These are phyloP conservation scores for Drosophila ananassae DNA, from an alignment of 1,140 invertebrate genomes.

Conservation along the genomic window DNA sequence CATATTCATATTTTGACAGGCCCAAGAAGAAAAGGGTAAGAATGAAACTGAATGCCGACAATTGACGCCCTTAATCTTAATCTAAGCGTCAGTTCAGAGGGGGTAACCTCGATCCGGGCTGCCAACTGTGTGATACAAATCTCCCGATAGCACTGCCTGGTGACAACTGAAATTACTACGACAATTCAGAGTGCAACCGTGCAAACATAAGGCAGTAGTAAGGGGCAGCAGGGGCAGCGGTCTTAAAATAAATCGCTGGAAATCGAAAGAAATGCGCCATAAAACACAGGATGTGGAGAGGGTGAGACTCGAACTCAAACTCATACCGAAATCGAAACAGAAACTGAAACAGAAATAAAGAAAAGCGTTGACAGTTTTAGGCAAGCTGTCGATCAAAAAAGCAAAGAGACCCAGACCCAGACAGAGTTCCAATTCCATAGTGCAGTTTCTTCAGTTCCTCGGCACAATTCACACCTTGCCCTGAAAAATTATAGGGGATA, in stretches of 20 bases:
- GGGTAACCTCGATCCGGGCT: slow-evolving; percentile 36
- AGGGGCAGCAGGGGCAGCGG: slow-evolving; percentile 14
- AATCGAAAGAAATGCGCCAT: slow-evolving; percentile 72
- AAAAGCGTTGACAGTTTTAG: slow-evolving; percentile 80
- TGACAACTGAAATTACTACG: slow-evolving; percentile 43
- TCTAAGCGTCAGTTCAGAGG: slow-evolving; percentile 60
- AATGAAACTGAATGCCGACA: slow-evolving; percentile 30
- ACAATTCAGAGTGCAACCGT: slow-evolving; percentile 56
- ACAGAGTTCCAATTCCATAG: slow-evolving; percentile 43
- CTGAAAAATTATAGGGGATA: slow-evolving; percentile 6
- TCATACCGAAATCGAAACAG: slow-evolving; percentile 13
- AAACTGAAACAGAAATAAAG: slow-evolving; percentile 46
- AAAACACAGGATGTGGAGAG: slow-evolving; percentile 51
- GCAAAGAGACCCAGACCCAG: slow-evolving; percentile 41
- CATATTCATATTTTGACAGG: slow-evolving; percentile 41
- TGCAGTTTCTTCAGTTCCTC: slow-evolving; percentile 28
- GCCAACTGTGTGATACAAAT: slow-evolving; percentile 50
- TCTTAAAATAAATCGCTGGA: slow-evolving; percentile 74
- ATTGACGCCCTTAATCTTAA: slow-evolving; percentile 68
- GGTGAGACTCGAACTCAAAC: slow-evolving; percentile 2
- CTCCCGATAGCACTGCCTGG: slow-evolving; percentile 36
- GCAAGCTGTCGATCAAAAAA: slow-evolving; percentile 79
- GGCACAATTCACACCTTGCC: slow-evolving; percentile 67
- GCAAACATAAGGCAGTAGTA: slow-evolving; percentile 57
- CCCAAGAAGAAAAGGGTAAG: slow-evolving; percentile 10